Percentiles rank a stretch among this genome's conserved stretches.
Evolutionary conservation across 2,113 vertebrate genomes (phyloP).

Genomic region (Malaclemys terrapin): DNA sequence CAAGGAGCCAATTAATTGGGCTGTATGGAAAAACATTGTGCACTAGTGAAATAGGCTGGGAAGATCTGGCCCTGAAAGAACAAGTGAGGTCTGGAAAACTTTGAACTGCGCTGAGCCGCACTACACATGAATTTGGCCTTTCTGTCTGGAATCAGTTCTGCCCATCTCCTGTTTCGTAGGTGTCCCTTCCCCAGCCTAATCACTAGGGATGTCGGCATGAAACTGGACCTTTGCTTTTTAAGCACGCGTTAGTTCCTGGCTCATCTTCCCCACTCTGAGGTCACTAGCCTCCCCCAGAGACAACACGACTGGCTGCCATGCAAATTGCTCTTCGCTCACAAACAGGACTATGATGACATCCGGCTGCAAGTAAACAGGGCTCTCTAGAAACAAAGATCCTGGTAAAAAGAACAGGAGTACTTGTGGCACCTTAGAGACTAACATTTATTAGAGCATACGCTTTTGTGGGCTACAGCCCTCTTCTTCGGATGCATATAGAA

Average conservation of each 20-base stretch:
- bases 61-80: not conserved
- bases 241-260: fast-evolving
- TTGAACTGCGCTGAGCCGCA: not conserved
- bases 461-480: too few relatives aligned
- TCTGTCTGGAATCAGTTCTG: not conserved
- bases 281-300: not conserved
- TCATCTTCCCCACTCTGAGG: not conserved
- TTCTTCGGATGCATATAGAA: too few relatives aligned
- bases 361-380: not conserved
- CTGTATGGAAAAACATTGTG: not conserved
- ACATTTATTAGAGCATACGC: too few relatives aligned
- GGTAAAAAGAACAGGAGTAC: too few relatives aligned
- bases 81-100: not conserved
- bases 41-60: not conserved
- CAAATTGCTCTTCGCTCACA: not conserved
- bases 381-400: not conserved
- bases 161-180: not conserved
- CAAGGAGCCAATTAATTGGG: not conserved
- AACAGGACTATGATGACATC: not conserved
- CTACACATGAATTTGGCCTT: not conserved
- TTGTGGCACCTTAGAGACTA: too few relatives aligned
- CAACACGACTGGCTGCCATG: not conserved
- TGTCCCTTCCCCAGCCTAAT: fast-evolving
- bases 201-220: fast-evolving
- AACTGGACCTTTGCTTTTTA: not conserved